Base-by-base conservation (phyloP, 2,888 invertebrate genomes). In the Machimus atricapillus region DNA sequence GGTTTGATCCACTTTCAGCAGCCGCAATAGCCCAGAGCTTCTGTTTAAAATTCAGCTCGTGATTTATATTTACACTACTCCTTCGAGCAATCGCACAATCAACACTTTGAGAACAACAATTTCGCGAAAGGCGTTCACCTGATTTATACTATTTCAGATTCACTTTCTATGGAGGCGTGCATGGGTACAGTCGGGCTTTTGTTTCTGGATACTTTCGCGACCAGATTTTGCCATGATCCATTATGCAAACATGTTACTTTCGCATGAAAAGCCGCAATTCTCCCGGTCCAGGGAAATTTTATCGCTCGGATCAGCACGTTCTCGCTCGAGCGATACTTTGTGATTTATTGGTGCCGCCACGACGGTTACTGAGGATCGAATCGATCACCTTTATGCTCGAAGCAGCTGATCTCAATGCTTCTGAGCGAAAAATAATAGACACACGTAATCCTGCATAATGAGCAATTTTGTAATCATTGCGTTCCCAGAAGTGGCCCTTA, bases 11-110 rank as follows among this genome's bases (percentile, higher is more conserved):
- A 78, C 40, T 78, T 78, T 78, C 78, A 78, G 40, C 37, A 19
- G 78, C 37, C 37, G 43, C 43, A 19, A 46, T 78, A 78, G 40
- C 78, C 78, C 78, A 78, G 37, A 78, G 78, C 78, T 78, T 23
- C 78, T 78, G 43, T 40, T 78, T 78, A 40, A 78, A 78, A 78
- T 78, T 78, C 78, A 78, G 46, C n/a, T 78, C 78, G 78, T 78
- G 78, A 78, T 78, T 66, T 66, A 66, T 66, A 66, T 66, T 66
- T 27, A 66, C 66, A 23, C 23, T 27, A 9, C 66, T 66, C 66
- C 66, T 66, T 66, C 66, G 27, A 66, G 66, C 66, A 14, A 66
- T 27, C 66, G 19, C 66, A 66, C 66, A 66, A 66, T 66, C 66
- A 27, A 66, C 66, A 66, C 66, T 66, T 66, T 14, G 66, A 52